phyloP scores from a whole-genome alignment of 2,888 invertebrate species.

The Boloria selene region DNA sequence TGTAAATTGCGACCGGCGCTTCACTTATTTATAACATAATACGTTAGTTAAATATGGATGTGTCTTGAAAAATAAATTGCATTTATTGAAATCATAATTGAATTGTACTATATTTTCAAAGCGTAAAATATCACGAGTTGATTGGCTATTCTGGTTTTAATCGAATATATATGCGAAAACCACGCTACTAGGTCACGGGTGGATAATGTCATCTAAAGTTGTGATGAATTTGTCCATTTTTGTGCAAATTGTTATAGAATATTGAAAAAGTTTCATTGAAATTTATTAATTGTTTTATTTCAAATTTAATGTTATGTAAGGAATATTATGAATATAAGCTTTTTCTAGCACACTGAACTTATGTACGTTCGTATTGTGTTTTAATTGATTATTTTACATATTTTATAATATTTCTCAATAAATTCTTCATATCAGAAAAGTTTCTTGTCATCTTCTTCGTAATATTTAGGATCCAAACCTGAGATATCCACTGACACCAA shows the following conservation, averaged over 20 bases:
- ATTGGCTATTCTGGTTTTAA: conserved; percentile 6
- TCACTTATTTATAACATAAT: conserved; percentile 5
- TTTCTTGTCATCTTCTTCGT: too few species aligned
- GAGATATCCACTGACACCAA: too few species aligned
- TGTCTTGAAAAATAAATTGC: not conserved
- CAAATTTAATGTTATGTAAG: too few species aligned
- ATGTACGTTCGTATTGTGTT: too few species aligned
- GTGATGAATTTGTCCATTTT: not conserved
- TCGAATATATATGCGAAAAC: not conserved
- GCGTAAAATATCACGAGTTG: not conserved
- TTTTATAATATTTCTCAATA: too few species aligned
- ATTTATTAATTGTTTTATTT: too few species aligned
- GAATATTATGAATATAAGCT: too few species aligned
- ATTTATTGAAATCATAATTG: not conserved
- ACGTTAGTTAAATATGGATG: conserved; percentile 27
- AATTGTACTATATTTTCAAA: not conserved
- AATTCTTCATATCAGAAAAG: too few species aligned
- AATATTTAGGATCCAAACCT: too few species aligned
- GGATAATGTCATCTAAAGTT: not conserved
- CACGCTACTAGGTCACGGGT: not conserved
- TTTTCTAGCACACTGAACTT: too few species aligned
- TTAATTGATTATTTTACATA: too few species aligned
- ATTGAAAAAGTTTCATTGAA: not conserved
- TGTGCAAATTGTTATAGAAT: not conserved
- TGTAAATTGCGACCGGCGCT: conserved; percentile 1